A percentile compares a stretch with the other conserved stretches of the same genome.
Evolutionary conservation across 2,113 vertebrate species (phyloP).

Genomic region (Urocitellus parryii): DNA sequence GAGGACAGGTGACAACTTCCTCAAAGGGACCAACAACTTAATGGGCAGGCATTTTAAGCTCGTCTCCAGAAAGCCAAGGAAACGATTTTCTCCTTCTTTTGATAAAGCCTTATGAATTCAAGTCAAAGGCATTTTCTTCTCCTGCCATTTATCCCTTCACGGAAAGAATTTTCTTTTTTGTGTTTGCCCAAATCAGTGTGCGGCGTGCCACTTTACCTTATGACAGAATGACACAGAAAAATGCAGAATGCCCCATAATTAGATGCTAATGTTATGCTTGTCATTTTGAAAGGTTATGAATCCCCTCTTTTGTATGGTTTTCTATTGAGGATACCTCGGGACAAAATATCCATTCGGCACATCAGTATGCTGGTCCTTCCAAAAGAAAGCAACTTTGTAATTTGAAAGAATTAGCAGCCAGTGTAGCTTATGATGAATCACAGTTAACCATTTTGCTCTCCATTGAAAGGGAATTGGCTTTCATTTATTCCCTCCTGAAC

Average conservation of each 20-base stretch:
- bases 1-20: slow-evolving; percentile 16
- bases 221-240: slow-evolving; percentile 62
- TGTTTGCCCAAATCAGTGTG: slow-evolving; percentile 64
- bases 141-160: slow-evolving; percentile 43
- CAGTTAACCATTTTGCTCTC: neutral
- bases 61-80: slow-evolving; percentile 34
- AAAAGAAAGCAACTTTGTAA: slow-evolving; percentile 27
- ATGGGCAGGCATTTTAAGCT: neutral
- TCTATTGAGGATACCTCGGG: slow-evolving; percentile 56
- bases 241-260: slow-evolving; percentile 69
- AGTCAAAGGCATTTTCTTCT: slow-evolving; percentile 42
- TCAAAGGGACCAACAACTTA: neutral
- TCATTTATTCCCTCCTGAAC: neutral
- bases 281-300: slow-evolving; percentile 69
- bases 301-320: slow-evolving; percentile 50
- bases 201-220: slow-evolving; percentile 43
- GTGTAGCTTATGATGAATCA: neutral
- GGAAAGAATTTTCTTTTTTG: slow-evolving; percentile 49
- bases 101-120: slow-evolving; percentile 52
- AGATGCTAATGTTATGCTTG: slow-evolving; percentile 66
- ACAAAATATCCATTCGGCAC: slow-evolving; percentile 38
- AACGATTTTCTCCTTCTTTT: neutral
- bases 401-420: slow-evolving; percentile 63
- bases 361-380: slow-evolving; percentile 4
- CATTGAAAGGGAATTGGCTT: slow-evolving; percentile 35